These are phyloP conservation scores for Dyspetes luteomarginatus DNA, from an alignment of 2,888 invertebrate species.

Conservation along the genomic window DNA sequence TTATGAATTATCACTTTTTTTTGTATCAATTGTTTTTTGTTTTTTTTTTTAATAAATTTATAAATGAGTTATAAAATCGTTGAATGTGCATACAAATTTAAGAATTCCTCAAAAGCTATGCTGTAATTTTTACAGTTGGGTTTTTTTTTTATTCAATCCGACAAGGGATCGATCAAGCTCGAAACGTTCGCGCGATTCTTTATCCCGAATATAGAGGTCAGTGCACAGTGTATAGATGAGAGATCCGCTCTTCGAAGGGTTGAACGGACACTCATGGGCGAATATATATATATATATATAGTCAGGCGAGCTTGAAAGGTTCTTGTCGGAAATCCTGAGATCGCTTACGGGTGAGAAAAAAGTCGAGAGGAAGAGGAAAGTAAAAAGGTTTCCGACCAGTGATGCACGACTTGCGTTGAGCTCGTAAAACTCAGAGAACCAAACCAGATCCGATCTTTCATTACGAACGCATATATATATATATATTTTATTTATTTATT, in stretches of 20 bases:
- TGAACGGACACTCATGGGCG: neutral
- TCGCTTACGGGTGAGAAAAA: constrained; percentile 18
- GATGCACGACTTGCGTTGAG: constrained; percentile 13
- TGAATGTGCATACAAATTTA: no score
- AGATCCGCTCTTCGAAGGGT: neutral
- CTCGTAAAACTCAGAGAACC: constrained; percentile 17
- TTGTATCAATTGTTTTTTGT: no score
- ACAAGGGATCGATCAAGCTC: neutral
- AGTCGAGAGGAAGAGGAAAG: neutral
- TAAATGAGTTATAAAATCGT: no score
- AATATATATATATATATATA: neutral
- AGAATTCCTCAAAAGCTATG: no score
- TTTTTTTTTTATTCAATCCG: no score
- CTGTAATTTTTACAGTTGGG: neutral
- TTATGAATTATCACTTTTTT: no score
- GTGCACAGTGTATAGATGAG: neutral
- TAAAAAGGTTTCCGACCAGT: constrained; percentile 25
- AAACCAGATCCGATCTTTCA: neutral
- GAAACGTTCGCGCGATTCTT: neutral
- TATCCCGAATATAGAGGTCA: neutral
- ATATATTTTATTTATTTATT: neutral
- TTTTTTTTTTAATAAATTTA: no score
- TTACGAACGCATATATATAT: neutral
- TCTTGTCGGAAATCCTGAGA: neutral
- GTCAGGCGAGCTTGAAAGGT: constrained; percentile 21